A percentile compares a stretch with the other conserved stretches of the same genome.
These are phyloP conservation scores for Cryptoprocta ferox DNA, from an alignment of 2,797 vertebrate genomes.

Conservation along the genomic window DNA sequence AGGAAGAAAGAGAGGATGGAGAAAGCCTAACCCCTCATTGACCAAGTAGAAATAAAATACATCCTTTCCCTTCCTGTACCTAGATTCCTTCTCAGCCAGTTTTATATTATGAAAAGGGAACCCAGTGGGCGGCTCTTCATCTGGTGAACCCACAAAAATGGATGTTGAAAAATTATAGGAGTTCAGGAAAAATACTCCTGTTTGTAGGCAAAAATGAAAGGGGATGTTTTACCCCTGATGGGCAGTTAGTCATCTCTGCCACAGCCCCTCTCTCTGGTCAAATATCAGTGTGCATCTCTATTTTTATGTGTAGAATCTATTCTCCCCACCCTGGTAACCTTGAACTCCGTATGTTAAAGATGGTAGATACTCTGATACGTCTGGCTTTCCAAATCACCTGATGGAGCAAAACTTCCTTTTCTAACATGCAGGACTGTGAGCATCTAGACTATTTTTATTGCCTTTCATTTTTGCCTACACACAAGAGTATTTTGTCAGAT, in stretches of 20 bases:
- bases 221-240: background rate
- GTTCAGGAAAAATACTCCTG: background rate
- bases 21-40: background rate
- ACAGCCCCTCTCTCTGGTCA: background rate
- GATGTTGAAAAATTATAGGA: background rate
- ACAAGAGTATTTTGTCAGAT: background rate
- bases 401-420: background rate
- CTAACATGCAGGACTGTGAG: background rate
- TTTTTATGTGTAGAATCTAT: background rate
- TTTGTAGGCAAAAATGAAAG: background rate
- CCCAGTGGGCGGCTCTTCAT: too few species aligned
- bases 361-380: background rate
- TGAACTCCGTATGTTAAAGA: background rate
- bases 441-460: background rate
- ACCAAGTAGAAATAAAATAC: background rate
- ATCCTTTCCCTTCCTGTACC: background rate
- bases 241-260: background rate
- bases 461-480: background rate
- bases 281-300: background rate
- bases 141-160: background rate
- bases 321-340: accelerated
- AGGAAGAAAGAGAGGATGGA: background rate
- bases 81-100: background rate
- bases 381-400: background rate
- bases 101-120: background rate